Evolutionary conservation across 1,140 invertebrate species (phyloP).

Genomic region (Papilio dardanus): DNA sequence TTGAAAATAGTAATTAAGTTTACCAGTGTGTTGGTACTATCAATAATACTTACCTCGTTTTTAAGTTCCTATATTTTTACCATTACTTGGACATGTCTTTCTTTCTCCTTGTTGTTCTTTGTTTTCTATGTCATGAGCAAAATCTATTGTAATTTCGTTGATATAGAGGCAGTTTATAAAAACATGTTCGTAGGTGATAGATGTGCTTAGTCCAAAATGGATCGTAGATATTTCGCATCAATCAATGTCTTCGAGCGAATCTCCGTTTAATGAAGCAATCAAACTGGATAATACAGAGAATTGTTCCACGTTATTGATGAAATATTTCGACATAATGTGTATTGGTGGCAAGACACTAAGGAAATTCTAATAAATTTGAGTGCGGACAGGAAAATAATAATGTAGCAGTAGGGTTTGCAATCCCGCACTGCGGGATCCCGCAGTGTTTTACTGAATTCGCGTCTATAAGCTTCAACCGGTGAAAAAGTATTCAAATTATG

Average conservation of each 20-base stretch:
- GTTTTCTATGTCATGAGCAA: neutral
- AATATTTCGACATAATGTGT: neutral
- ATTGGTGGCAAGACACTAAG: neutral
- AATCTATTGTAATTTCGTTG: neutral
- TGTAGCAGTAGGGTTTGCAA: no score
- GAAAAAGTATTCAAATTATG: no score
- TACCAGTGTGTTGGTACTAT: neutral
- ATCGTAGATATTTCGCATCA: conserved; percentile 4
- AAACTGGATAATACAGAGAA: neutral
- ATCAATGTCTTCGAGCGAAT: conserved; percentile 7
- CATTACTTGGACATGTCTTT: neutral
- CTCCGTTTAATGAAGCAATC: conserved; percentile 18
- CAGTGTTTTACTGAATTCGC: no score
- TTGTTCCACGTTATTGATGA: conserved; percentile 15
- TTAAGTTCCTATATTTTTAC: neutral
- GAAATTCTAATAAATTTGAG: no score
- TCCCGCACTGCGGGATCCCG: no score
- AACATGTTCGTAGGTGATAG: neutral
- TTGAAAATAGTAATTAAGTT: neutral
- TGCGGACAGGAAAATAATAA: no score
- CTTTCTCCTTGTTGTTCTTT: neutral
- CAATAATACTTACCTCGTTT: neutral
- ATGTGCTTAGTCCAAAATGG: neutral
- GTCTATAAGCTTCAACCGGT: no score
- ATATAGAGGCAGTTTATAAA: neutral